Base-by-base conservation (phyloP, 2,113 vertebrate genomes). In the Centropristis striata region DNA sequence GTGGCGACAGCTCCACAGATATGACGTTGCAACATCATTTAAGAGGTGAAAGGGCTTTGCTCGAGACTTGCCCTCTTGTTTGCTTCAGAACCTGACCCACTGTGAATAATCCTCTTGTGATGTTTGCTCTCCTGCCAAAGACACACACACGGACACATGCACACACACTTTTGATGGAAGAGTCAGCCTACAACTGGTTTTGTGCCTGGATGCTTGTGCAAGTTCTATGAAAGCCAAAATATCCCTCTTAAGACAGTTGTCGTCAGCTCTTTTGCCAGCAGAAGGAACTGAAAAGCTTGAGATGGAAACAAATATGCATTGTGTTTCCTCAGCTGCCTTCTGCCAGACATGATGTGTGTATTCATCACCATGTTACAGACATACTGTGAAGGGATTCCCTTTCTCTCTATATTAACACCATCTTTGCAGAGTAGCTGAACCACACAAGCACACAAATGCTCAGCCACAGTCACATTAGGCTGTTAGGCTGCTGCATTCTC, bases 21-120 rank as follows among this genome's bases (percentile, higher is more conserved):
- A 28, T 58, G 36, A 81, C 58, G 39, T 80, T 50, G 57, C 65
- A 82, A 81, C 53, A 59, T 64, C 41, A 60, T 25, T 13, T 50
- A 74, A 14, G 69, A 75, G 70, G 83, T 84, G 53, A 85, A 86
- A 88, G 69, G 55, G 64, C 63, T 84, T 82, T 64, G 73, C 59
- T 79, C 44, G 46, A 63, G 51, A 79, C 28, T 54, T 69, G 61
- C 61, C 72, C 59, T 70, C 39, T 37, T 66, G 58, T 81, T 72
- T 79, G 51, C 49, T 44, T 28, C 73, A 79, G 11, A 71, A 76
- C 47, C 42, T 28, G 64, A 82, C 70, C 79, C 49, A 57, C 37
- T 36, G 53, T 88, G 79, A 90, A 85, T 87, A 85, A 86, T 63
- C 71, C 57, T 27, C 39, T 67, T 72, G 66, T 74, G 58, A 59